A percentile compares a stretch with the other conserved stretches of the same genome.
phyloP scores from a whole-genome alignment of 2,888 invertebrate genomes.

The Pinctada fucata region DNA sequence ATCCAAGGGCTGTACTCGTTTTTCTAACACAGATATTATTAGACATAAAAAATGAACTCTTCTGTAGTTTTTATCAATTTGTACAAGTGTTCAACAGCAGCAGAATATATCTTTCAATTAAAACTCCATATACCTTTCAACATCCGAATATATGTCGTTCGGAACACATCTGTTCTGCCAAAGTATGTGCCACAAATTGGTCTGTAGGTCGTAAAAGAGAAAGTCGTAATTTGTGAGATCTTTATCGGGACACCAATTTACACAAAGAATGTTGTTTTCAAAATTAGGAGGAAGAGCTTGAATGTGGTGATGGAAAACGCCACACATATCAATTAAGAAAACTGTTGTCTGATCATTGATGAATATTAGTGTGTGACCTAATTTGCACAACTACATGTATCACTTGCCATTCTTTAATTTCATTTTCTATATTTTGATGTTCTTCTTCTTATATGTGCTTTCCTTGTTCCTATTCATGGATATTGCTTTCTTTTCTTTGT shows the following conservation, averaged over 20 bases:
- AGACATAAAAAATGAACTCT: too few relatives aligned
- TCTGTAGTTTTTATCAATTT: neutral
- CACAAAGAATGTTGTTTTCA: neutral
- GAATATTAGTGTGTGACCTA: too few relatives aligned
- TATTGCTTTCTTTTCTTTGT: too few relatives aligned
- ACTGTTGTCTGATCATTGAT: too few relatives aligned
- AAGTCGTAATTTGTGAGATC: conserved; percentile 3
- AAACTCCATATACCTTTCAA: conserved; percentile 22
- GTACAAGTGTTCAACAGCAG: neutral
- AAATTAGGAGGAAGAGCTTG: neutral
- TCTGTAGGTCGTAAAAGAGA: neutral
- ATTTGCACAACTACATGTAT: too few relatives aligned
- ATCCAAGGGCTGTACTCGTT: too few relatives aligned
- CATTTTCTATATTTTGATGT: too few relatives aligned
- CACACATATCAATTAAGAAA: neutral
- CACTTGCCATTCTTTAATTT: too few relatives aligned
- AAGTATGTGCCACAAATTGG: neutral
- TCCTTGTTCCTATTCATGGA: too few relatives aligned
- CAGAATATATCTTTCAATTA: conserved; percentile 24
- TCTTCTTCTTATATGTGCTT: too few relatives aligned
- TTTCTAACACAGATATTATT: too few relatives aligned
- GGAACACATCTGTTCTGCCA: conserved; percentile 10
- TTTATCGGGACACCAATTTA: neutral
- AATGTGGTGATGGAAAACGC: neutral
- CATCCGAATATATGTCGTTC: conserved; percentile 12